phyloP scores from a whole-genome alignment of 2,797 vertebrate species.

The Sarcoramphus papa region DNA sequence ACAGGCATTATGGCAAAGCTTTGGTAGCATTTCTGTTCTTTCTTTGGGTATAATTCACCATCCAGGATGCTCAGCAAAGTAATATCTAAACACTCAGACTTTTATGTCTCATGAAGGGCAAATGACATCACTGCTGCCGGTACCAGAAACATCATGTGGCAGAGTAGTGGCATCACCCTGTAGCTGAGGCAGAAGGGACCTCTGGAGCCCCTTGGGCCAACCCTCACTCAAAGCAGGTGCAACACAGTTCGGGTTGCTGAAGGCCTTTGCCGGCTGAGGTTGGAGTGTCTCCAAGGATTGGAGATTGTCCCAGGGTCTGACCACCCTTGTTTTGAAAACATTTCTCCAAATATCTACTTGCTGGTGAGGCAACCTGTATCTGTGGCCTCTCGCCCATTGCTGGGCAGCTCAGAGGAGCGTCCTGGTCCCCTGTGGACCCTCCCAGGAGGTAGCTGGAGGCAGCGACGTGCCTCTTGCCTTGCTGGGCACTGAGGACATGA shows the following conservation, averaged over 20 bases:
- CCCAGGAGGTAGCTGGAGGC: not conserved
- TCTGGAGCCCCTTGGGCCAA: not conserved
- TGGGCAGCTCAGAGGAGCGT: not conserved
- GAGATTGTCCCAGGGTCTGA: not conserved
- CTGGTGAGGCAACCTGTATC: not conserved
- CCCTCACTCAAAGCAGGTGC: not conserved
- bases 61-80: not conserved
- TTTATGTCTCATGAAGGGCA: not conserved
- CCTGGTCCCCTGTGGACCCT: not conserved
- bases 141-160: not conserved
- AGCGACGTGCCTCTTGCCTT: not conserved
- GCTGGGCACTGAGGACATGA: not conserved
- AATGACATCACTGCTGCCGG: not conserved
- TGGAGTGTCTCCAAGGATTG: not conserved
- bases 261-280: not conserved
- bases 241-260: not conserved
- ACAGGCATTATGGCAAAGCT: rapidly evolving
- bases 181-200: not conserved
- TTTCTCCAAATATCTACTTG: not conserved
- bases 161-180: rapidly evolving
- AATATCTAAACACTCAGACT: not conserved
- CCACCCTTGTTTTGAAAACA: not conserved
- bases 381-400: not conserved
- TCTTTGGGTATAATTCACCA: not conserved
- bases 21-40: not conserved